A percentile compares a stretch with the other conserved stretches of the same genome.
phyloP scores from a whole-genome alignment of 2,888 invertebrate species.

The Meghimatium bilineatum region DNA sequence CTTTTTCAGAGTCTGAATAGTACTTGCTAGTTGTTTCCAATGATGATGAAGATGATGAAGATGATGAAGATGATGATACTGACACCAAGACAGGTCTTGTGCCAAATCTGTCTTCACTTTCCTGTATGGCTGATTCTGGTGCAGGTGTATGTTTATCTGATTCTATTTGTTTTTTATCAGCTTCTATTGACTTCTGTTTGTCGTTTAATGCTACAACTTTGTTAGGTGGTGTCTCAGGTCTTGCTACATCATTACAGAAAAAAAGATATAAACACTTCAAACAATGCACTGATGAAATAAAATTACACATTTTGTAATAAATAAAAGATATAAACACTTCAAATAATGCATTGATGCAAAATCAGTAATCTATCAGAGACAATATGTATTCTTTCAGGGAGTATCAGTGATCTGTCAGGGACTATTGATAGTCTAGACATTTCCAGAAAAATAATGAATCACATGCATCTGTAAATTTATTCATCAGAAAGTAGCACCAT shows the following conservation, averaged over 20 bases:
- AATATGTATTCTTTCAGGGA: too few relatives aligned
- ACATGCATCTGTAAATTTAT: too few relatives aligned
- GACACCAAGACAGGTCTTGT: neutral
- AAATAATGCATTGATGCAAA: too few relatives aligned
- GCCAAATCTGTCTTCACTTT: neutral
- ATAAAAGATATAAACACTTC: too few relatives aligned
- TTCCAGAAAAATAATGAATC: too few relatives aligned
- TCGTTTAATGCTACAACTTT: neutral
- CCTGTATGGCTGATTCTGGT: neutral
- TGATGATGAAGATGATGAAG: neutral
- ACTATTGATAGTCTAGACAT: too few relatives aligned
- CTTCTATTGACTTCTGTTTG: neutral
- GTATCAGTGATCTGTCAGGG: too few relatives aligned
- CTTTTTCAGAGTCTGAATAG: neutral
- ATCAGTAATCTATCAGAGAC: too few relatives aligned
- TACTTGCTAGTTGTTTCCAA: neutral
- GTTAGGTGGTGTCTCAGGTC: neutral
- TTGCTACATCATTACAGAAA: neutral
- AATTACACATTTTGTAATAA: too few relatives aligned
- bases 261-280: neutral
- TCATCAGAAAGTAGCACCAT: too few relatives aligned
- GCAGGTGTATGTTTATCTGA: neutral
- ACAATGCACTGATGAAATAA: too few relatives aligned
- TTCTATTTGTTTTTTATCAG: neutral
- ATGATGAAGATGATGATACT: neutral